These are phyloP conservation scores for Aphelenchoides fujianensis DNA, from an alignment of 1,140 invertebrate genomes.

Conservation along the genomic window DNA sequence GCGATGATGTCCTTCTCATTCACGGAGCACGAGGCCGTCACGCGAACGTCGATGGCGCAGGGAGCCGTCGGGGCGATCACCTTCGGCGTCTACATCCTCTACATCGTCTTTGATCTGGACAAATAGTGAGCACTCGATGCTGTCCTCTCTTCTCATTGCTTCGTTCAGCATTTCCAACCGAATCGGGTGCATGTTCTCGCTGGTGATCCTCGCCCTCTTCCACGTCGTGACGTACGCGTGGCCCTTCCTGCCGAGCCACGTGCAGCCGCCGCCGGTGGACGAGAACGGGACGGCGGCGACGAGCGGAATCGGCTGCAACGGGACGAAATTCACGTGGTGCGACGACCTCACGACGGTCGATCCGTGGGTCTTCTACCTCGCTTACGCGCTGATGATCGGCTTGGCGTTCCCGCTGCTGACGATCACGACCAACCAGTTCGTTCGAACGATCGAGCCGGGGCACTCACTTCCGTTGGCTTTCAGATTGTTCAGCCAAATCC, in stretches of 20 bases:
- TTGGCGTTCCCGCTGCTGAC: constrained; percentile 48
- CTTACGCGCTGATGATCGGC: constrained; percentile 46
- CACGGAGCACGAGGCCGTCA: constrained; percentile 24
- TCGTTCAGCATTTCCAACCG: constrained; percentile 20
- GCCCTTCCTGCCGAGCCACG: constrained; percentile 20
- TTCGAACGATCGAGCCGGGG: not conserved
- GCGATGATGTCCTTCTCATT: constrained; percentile 38
- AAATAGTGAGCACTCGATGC: constrained; percentile 28
- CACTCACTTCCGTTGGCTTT: no score
- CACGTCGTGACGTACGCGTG: constrained; percentile 32
- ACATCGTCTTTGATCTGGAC: constrained; percentile 27
- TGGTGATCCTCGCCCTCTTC: constrained; percentile 15
- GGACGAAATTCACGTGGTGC: constrained; percentile 44
- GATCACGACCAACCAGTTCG: constrained; percentile 33
- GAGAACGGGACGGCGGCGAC: not conserved
- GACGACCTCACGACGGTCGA: constrained; percentile 28
- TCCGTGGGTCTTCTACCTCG: constrained; percentile 37
- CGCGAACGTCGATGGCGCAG: constrained; percentile 21
- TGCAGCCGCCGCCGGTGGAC: not conserved
- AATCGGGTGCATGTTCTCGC: constrained; percentile 8
- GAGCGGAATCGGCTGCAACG: constrained; percentile 40
- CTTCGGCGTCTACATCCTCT: constrained; percentile 27
- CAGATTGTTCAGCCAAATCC: constrained; percentile 32
- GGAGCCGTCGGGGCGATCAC: constrained; percentile 18
- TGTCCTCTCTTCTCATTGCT: no score